Base-by-base conservation (phyloP, 2,797 vertebrate genomes). In the Pseudomugil gertrudae region DNA sequence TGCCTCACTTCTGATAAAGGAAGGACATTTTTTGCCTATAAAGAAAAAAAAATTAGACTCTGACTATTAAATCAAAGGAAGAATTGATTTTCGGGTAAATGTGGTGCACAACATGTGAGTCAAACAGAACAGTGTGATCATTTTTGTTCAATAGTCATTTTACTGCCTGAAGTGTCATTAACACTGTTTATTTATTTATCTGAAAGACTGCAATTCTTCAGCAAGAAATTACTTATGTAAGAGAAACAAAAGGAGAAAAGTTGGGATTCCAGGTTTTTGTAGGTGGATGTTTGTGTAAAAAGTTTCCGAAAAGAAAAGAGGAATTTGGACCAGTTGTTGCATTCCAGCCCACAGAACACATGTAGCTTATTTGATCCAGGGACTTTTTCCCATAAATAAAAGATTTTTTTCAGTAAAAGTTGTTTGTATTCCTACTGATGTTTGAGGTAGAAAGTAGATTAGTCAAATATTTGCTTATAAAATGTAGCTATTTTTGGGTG, bases 21-120 rank as follows among this genome's bases (percentile, higher is more conserved):
- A 81, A 83, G 73, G 77, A 75, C 63, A 78, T 78, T 79, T 72
- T 76, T 68, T 83, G 62, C 79, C 81, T 70, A 77, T 72, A 66
- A 73, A 48, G 76, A 58, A 47, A 56, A 65, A 66, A 65, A 72
- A 76, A 63, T 56, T 30, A 47, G 17, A 14, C 35, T 40, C 38
- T 51, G 52, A 66, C 63, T 63, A 62, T 27, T 29, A 69, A 71
- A 76, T 55, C 26, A 1, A 30, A 47, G 36, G 27, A 63, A 9
- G 23, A 3, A 57, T 63, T 64, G 17, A 9, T 0, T 17, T 55
- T 63, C 17, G 7, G 19, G 29, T 48, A 35, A 55, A 75, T 56
- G 43, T 30, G 27, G 35, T 27, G 24, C 21, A 38, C 29, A 47
- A 35, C 47, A 38, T 21, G 32, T 6, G 23, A 35, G 7, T 19